These are phyloP conservation scores for Zele albiditarsus DNA, from an alignment of 2,888 invertebrate species.

Conservation along the genomic window DNA sequence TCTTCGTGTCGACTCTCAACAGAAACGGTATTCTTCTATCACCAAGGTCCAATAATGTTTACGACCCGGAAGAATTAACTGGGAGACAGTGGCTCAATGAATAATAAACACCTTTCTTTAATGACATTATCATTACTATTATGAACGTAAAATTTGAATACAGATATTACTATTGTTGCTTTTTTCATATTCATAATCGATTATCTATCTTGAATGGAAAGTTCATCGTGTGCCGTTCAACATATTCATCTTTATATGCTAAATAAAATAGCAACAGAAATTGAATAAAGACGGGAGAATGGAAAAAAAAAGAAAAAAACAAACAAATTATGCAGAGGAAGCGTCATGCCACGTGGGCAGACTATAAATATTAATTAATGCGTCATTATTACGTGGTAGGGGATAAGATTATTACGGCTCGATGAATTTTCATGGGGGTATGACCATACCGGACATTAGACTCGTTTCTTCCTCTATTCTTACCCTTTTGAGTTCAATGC, in stretches of 20 bases:
- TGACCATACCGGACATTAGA: conserved; percentile 40
- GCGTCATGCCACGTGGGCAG: conserved; percentile 61
- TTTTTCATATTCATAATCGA: neutral
- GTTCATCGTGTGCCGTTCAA: neutral
- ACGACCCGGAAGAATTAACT: neutral
- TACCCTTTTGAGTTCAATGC: conserved; percentile 36
- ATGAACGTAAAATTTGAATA: neutral
- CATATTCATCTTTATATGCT: neutral
- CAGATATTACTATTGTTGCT: conserved; percentile 15
- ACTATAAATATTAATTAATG: conserved; percentile 72
- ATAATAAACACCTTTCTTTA: conserved; percentile 32
- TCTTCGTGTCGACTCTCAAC: too few species aligned
- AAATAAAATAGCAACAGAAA: neutral
- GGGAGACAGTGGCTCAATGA: conserved; percentile 33
- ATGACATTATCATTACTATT: conserved; percentile 42
- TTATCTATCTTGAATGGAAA: conserved; percentile 2
- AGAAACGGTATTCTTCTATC: neutral
- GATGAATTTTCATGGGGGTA: conserved; percentile 54
- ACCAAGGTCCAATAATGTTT: neutral
- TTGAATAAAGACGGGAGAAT: conserved; percentile 38
- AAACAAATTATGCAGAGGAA: conserved; percentile 51
- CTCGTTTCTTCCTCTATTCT: conserved; percentile 22
- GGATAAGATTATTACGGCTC: conserved; percentile 54
- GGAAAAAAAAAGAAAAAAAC: conserved; percentile 39
- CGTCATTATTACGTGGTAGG: conserved; percentile 58